These are phyloP conservation scores for Crypturellus undulatus DNA, from an alignment of 2,113 vertebrate genomes.

Conservation along the genomic window DNA sequence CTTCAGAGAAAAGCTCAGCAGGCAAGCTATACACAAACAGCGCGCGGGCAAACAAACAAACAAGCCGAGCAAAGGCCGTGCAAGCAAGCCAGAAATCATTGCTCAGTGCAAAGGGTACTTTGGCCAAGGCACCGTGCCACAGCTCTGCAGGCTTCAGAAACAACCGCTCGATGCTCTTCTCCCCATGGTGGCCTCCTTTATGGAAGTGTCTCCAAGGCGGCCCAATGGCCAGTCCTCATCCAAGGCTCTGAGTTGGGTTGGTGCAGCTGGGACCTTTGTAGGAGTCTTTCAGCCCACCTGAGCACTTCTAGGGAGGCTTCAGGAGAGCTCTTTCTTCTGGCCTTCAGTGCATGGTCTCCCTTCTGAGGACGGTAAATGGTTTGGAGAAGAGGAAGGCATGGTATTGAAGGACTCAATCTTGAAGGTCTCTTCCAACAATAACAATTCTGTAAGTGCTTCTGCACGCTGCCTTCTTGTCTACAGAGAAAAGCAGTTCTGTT, in stretches of 20 bases:
- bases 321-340: background rate
- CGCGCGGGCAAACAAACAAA: slow-evolving; percentile 3
- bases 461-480: background rate
- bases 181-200: background rate
- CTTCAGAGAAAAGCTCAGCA: slow-evolving; percentile 66
- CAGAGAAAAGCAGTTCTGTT: rapidly evolving
- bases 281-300: too few relatives aligned
- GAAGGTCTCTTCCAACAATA: too few relatives aligned
- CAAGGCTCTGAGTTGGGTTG: too few relatives aligned
- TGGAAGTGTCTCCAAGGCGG: too few relatives aligned
- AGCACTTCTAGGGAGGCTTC: background rate
- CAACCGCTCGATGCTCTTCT: background rate
- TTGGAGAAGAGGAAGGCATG: background rate
- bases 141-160: background rate
- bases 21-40: slow-evolving; percentile 49
- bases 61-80: background rate
- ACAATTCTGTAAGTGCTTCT: background rate
- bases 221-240: background rate
- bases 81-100: background rate
- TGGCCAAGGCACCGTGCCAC: background rate
- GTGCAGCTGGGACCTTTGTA: too few relatives aligned
- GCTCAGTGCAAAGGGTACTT: rapidly evolving
- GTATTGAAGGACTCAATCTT: too few relatives aligned
- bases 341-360: too few relatives aligned
- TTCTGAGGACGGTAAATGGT: background rate